Evolutionary conservation across 2,888 invertebrate species (phyloP).

Genomic region (Gnatocerus cornutus): DNA sequence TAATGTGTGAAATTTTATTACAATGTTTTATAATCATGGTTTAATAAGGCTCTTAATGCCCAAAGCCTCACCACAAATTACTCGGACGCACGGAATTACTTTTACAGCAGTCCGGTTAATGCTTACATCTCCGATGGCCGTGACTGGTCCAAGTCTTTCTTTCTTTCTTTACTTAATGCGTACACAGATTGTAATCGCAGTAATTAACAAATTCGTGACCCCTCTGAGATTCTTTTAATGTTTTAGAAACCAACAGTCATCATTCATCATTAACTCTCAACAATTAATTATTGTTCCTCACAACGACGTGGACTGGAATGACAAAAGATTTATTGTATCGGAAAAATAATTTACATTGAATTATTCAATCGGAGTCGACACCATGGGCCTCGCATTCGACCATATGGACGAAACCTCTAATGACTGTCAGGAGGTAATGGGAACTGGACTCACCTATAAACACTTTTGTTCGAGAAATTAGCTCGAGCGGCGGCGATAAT

Average conservation of each 20-base stretch:
- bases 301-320: slow-evolving; percentile 63
- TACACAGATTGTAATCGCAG: slow-evolving; percentile 67
- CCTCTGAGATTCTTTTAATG: slow-evolving; percentile 66
- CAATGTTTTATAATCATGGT: slow-evolving; percentile 72
- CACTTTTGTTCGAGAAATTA: slow-evolving; percentile 24
- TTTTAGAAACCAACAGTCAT: slow-evolving; percentile 69
- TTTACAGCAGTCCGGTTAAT: slow-evolving; percentile 45
- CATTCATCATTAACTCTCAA: slow-evolving; percentile 70
- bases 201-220: slow-evolving; percentile 72
- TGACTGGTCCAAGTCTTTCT: slow-evolving; percentile 41
- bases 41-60: slow-evolving; percentile 71
- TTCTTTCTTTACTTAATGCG: slow-evolving; percentile 48
- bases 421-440: slow-evolving; percentile 20
- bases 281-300: slow-evolving; percentile 70
- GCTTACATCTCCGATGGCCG: slow-evolving; percentile 41
- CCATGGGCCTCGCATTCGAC: slow-evolving; percentile 57
- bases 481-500: slow-evolving; percentile 15
- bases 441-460: slow-evolving; percentile 26
- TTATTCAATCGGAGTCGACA: slow-evolving; percentile 65
- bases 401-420: slow-evolving; percentile 19
- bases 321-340: slow-evolving; percentile 71
- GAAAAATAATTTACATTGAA: slow-evolving; percentile 70
- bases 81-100: slow-evolving; percentile 58
- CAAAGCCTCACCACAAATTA: slow-evolving; percentile 68
- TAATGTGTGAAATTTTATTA: slow-evolving; percentile 73